Base-by-base conservation (phyloP, 2,113 vertebrate species). In the Myxocyprinus asiaticus region DNA sequence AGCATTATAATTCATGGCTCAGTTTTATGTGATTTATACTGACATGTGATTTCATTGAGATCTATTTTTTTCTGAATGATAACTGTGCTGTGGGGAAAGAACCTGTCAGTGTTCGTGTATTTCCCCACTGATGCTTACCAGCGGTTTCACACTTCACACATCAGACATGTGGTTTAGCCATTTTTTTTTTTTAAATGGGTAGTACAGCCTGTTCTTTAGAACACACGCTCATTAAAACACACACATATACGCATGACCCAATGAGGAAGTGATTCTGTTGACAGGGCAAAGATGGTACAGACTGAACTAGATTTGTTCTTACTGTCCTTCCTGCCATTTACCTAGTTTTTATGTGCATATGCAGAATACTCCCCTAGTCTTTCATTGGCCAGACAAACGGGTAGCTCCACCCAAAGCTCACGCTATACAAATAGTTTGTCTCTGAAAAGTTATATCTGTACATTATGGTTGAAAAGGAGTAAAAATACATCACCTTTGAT, bases 101-200 rank as follows among this genome's bases (percentile, higher is more conserved):
- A 74, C 85, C 89, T 87, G 78, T 44, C 22, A 50, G 58, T 42
- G 47, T 76, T 80, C 61, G 22, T 78, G 81, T 85, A 87, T 87
- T 89, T 82, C 84, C 89, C 85, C 67, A 2, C 9, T 58, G 53
- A 65, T 53, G 51, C 45, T 58, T 8, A 65, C 80, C 53, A 7
- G 82, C 70, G 86, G 88, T 90, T 90, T 89, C 84, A 85, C 88
- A 89, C 87, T 81, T 88, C 64, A 71, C 86, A 65, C 73, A 86
- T 84, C 83, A 90, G 51, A 17, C 53, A 55, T 73, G 81, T 74
- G 85, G 76, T 78, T 86, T 68, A 63, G 14, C 58, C 14, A 33
- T 72, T 78, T 62, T 82, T 55, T 67, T n/a, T n/a, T 33, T 33
- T 33, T 67, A 45, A 45, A 42, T 64, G n/a, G 48, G 56, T 69